These are phyloP conservation scores for Lepidocyrtoides sp. DNA, from an alignment of 2,888 invertebrate genomes.

Conservation along the genomic window DNA sequence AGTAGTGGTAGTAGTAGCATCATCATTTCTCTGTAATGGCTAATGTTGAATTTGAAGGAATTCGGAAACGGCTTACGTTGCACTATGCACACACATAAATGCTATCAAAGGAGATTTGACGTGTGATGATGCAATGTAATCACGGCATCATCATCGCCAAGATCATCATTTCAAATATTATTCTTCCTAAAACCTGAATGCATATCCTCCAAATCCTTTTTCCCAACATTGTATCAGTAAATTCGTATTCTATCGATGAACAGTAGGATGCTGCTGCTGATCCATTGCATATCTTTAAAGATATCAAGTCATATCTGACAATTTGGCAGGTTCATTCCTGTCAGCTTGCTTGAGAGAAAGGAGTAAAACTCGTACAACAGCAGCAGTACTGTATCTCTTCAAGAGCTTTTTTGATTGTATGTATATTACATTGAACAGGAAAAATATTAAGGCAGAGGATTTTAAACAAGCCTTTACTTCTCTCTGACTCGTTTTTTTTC, in stretches of 20 bases:
- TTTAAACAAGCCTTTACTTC: constrained; percentile 23
- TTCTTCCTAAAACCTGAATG: constrained; percentile 15
- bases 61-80: constrained; percentile 45
- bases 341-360: background rate
- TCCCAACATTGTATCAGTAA: background rate
- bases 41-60: constrained; percentile 27
- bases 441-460: background rate
- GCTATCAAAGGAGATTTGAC: constrained; percentile 64
- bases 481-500: no score
- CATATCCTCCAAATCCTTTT: constrained; percentile 15
- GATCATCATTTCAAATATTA: constrained; percentile 55
- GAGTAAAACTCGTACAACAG: constrained; percentile 7
- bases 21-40: constrained; percentile 5
- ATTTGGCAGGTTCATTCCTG: constrained; percentile 60
- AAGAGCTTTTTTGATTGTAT: constrained; percentile 9
- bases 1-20: no score
- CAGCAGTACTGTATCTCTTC: background rate
- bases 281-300: constrained; percentile 18
- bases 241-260: background rate
- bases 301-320: constrained; percentile 65
- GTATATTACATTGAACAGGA: background rate
- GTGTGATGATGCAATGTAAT: constrained; percentile 58
- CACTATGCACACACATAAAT: constrained; percentile 15
- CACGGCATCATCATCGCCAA: constrained; percentile 31
- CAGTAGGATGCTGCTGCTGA: background rate